Base-by-base conservation (phyloP, 2,888 invertebrate genomes). In the Orchestes rusci region DNA sequence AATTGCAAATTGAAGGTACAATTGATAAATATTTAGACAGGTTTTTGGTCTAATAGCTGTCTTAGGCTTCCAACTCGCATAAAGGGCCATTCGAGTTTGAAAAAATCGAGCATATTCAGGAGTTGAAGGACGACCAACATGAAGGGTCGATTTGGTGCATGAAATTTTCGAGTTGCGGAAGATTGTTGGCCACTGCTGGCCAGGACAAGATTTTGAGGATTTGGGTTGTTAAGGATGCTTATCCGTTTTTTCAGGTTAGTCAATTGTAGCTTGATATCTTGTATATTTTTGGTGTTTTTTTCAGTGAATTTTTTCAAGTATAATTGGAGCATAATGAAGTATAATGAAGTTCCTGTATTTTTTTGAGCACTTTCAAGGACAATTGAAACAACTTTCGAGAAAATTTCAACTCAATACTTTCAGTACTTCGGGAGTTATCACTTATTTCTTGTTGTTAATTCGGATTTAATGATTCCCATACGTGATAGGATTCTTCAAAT, bases 81-180 rank as follows among this genome's bases (percentile, higher is more conserved):
- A 96, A 96, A 65, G 96, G 96, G 0, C 96, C 95, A 0, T 93
- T 91, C 63, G 96, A 99, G 69, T 97, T 97, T 68, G 81, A 81
- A 48, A 89, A 92, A 37, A 74, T 96, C 16, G 82, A 91, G 62
- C 87, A 93, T 56, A 88, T 96, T 1, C 89, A 89, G 72, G 93
- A 85, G 56, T 51, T 70, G 13, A 64, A 63, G 45, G 66, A 67
- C 27, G 66, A 66, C 51, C 94, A 95, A 54, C 93, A 95, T 67
- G 79, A 81, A 8, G 93, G 94, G 33, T 93, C 97, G 1, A 91
- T 99, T 56, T 99, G 97, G 97, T 94, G 94, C 63, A 94, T 97
- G 87, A 94, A 94, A 71, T 97, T 96, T 69, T 95, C 94, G 43
- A 86, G 85, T 43, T 97, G 96, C 71, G 96, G 96, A 0, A 76